These are phyloP conservation scores for Marronus borbonicus DNA, from an alignment of 2,888 invertebrate species.

Conservation along the genomic window DNA sequence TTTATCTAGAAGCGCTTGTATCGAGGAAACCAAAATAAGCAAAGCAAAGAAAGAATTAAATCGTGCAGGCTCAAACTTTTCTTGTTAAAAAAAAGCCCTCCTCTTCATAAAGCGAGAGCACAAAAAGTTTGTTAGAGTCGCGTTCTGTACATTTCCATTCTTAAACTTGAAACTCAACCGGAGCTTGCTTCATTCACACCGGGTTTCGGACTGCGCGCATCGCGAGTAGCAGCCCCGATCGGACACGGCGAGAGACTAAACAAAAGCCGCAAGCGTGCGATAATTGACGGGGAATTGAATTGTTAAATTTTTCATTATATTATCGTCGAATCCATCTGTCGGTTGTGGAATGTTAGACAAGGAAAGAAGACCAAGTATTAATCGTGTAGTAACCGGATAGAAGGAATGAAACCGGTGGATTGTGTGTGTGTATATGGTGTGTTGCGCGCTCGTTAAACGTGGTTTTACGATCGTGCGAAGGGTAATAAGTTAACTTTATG, in stretches of 20 bases:
- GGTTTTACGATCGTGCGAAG: too few species aligned
- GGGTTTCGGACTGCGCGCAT: not conserved
- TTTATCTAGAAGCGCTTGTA: too few species aligned
- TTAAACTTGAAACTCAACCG: not conserved
- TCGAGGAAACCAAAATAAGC: too few species aligned
- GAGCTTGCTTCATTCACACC: slow-evolving; percentile 1
- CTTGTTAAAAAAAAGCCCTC: too few species aligned
- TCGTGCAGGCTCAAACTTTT: not conserved
- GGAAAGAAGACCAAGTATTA: not conserved
- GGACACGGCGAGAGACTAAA: slow-evolving; percentile 26
- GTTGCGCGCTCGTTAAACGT: too few species aligned
- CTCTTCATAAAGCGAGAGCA: too few species aligned
- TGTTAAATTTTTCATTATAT: slow-evolving; percentile 26
- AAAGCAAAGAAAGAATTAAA: slow-evolving; percentile 2
- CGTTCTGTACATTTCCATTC: not conserved
- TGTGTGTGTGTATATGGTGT: too few species aligned
- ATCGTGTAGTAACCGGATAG: not conserved
- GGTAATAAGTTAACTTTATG: too few species aligned
- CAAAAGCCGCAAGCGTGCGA: slow-evolving; percentile 33
- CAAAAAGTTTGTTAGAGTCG: not conserved
- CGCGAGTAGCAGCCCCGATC: not conserved
- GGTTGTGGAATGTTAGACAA: not conserved
- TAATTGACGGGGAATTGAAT: slow-evolving; percentile 39
- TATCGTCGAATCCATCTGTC: not conserved
- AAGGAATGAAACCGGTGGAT: not conserved